Base-by-base conservation (phyloP, 2,113 vertebrate species). In the Plecturocebus donacophilus region DNA sequence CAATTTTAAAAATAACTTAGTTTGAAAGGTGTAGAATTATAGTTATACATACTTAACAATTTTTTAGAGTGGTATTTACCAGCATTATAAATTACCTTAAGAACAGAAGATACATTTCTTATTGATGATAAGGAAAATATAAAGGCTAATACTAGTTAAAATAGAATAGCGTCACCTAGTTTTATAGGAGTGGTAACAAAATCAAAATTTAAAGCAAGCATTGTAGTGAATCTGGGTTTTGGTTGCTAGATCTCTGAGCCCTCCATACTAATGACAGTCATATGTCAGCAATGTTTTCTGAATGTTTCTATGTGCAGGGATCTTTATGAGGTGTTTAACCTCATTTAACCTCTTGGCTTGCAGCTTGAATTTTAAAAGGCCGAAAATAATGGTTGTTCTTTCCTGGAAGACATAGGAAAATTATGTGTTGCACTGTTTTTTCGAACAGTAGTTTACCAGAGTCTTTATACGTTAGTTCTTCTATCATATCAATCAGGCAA, bases 241-340 rank as follows among this genome's bases (percentile, higher is more conserved):
- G 32, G 25, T 61, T 2, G 35, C 68, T 11, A 32, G 11, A 13
- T 17, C 13, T 32, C 17, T 13, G n/a, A 52, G 42, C 11, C 30
- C 49, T 9, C 0, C 16, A 0, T 0, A 19, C 3, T 27, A 35
- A 1, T 16, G 42, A 88, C 6, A 16, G 61, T 1, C 13, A 2
- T 0, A 40, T 7, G 32, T 47, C 61, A 56, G 38, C 75, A 23
- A 5, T 16, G 52, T 20, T 83, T 68, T 35, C 21, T 58, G 25
- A 17, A 16, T 23, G 45, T 16, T 79, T 66, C 23, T 52, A 17
- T 19, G 20, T 54, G 6, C 42, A 23, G 27, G 85, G 56, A 45
- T 30, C 38, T 68, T 52, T 25, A 12, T 38, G 87, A 92, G 20
- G n/a, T 32, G 45, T 52, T 84, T 80, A 42, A 64, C 77, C 35